Conservation (phyloP, 2,888 invertebrate species). For the Leptinotarsa peninsularis region DNA sequence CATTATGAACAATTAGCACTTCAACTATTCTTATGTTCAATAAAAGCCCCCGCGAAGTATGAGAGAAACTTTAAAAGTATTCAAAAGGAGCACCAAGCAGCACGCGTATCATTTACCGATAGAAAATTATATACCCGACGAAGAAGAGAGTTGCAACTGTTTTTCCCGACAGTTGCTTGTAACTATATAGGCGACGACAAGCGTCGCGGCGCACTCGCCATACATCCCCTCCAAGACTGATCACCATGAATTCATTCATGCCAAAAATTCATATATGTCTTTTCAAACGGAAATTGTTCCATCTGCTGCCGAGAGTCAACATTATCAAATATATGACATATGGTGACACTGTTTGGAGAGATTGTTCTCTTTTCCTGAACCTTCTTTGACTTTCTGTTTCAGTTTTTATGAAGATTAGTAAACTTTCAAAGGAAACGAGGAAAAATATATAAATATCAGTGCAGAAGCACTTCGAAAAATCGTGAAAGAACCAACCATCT, state of each 20-base stretch:
- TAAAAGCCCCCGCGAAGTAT: background rate
- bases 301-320: too few species aligned
- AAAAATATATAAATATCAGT: too few species aligned
- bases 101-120: background rate
- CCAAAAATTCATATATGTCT: too few species aligned
- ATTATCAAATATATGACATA: too few species aligned
- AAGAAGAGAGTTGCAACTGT: constrained; percentile 38
- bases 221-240: constrained; percentile 26
- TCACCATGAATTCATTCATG: background rate
- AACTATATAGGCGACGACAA: constrained; percentile 52
- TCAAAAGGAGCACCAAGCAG: background rate
- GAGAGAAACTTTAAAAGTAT: background rate
- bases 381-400: too few species aligned
- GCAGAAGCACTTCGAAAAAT: too few species aligned
- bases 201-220: constrained; percentile 56
- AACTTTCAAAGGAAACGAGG: too few species aligned
- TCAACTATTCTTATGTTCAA: background rate
- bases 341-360: too few species aligned
- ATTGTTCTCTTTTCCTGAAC: too few species aligned
- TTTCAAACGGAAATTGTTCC: too few species aligned
- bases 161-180: constrained; percentile 36
- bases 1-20: background rate
- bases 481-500: too few species aligned
- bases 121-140: background rate
- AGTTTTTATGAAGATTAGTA: too few species aligned